Evolutionary conservation across 2,888 invertebrate genomes (phyloP).

Genomic region (Poecilus cupreus): DNA sequence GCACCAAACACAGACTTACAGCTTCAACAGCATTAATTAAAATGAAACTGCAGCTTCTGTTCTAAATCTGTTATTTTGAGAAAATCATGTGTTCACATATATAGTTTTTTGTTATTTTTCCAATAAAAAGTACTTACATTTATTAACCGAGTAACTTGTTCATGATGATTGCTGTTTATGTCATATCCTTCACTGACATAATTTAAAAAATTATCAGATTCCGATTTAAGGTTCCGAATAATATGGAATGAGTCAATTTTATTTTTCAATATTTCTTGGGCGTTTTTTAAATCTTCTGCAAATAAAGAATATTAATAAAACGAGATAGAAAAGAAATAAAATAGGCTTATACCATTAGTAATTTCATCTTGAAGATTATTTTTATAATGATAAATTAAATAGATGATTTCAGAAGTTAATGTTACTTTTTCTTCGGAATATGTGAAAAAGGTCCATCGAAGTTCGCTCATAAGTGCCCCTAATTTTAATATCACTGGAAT

Average conservation of each 20-base stretch:
- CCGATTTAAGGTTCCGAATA: background rate
- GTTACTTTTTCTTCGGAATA: slow-evolving; percentile 39
- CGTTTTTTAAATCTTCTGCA: slow-evolving; percentile 34
- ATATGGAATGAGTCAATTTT: slow-evolving; percentile 45
- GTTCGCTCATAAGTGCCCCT: background rate
- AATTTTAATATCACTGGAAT: slow-evolving; percentile 38
- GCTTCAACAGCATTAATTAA: too few relatives aligned
- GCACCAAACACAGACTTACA: too few relatives aligned
- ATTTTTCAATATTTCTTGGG: slow-evolving; percentile 4
- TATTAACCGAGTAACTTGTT: slow-evolving; percentile 49
- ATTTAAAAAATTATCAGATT: slow-evolving; percentile 31
- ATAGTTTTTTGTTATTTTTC: too few relatives aligned
- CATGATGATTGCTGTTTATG: slow-evolving; percentile 43
- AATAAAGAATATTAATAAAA: slow-evolving; percentile 5
- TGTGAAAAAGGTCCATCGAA: slow-evolving; percentile 50
- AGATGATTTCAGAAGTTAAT: slow-evolving; percentile 31
- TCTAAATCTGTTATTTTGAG: too few relatives aligned
- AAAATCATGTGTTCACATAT: too few relatives aligned
- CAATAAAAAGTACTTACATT: slow-evolving; percentile 44
- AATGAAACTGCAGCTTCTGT: too few relatives aligned
- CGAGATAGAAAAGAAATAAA: background rate
- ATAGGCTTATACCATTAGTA: background rate
- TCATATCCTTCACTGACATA: slow-evolving; percentile 30
- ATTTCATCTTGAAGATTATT: slow-evolving; percentile 7
- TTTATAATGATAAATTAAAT: slow-evolving; percentile 36